A percentile compares a stretch with the other conserved stretches of the same genome.
phyloP scores from a whole-genome alignment of 2,797 vertebrate species.

The Aplochiton taeniatus region DNA sequence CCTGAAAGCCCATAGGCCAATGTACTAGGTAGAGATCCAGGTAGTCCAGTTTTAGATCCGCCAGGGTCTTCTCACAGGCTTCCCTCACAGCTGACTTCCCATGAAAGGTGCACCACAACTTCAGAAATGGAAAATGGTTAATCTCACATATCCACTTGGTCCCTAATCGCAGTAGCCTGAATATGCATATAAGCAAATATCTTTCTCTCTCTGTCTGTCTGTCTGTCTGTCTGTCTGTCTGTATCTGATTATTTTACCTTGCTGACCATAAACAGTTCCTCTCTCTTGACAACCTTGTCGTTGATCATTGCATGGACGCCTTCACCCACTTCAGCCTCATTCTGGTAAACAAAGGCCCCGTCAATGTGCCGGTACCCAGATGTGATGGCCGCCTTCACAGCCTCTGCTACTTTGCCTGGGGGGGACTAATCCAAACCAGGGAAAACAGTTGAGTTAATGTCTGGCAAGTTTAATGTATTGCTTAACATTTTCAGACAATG shows the following conservation, averaged over 20 bases:
- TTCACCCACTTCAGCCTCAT: slow-evolving; percentile 84
- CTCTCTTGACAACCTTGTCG: slow-evolving; percentile 79
- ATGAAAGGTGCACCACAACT: slow-evolving; percentile 90
- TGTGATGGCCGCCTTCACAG: slow-evolving; percentile 80
- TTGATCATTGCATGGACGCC: slow-evolving; percentile 80
- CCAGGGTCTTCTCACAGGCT: slow-evolving; percentile 82
- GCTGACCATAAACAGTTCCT: slow-evolving; percentile 89
- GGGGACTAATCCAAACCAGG: slow-evolving; percentile 69
- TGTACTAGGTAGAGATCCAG: slow-evolving; percentile 91
- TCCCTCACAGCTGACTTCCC: slow-evolving; percentile 79
- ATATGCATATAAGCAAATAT: background rate
- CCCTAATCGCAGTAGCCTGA: background rate
- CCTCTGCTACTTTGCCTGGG: slow-evolving; percentile 77
- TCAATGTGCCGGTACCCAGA: slow-evolving; percentile 86
- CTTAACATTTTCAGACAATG: too few species aligned
- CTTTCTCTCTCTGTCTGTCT: background rate
- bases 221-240: background rate
- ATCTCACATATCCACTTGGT: background rate
- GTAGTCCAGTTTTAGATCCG: slow-evolving; percentile 82
- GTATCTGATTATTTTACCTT: slow-evolving; percentile 74
- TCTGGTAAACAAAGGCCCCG: slow-evolving; percentile 81
- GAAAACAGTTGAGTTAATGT: too few species aligned
- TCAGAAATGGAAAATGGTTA: background rate
- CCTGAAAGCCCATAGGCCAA: slow-evolving; percentile 85
- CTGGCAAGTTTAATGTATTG: too few species aligned